These are phyloP conservation scores for Scomber japonicus DNA, from an alignment of 2,113 vertebrate species.

Conservation along the genomic window DNA sequence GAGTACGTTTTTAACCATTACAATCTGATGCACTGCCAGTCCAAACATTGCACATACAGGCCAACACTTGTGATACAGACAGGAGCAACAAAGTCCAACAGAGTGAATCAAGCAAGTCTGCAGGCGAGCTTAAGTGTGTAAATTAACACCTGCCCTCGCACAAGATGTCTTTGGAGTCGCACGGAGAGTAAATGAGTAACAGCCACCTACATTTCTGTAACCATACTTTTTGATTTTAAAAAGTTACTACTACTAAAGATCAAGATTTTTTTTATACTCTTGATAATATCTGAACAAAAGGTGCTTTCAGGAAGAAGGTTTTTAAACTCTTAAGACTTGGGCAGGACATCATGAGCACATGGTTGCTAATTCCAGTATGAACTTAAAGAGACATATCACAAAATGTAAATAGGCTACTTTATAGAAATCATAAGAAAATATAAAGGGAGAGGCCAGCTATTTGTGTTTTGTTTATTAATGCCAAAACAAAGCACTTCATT, in stretches of 20 bases:
- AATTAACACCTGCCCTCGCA: slow-evolving; percentile 63
- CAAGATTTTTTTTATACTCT: slow-evolving; percentile 44
- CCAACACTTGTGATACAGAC: slow-evolving; percentile 70
- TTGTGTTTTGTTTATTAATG: slow-evolving; percentile 62
- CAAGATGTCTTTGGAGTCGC: slow-evolving; percentile 62
- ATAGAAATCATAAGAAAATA: slow-evolving; percentile 53
- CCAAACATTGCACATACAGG: slow-evolving; percentile 74
- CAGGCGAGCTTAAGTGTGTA: slow-evolving; percentile 57
- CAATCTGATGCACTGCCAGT: slow-evolving; percentile 77
- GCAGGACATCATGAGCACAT: slow-evolving; percentile 61
- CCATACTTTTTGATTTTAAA: slow-evolving; percentile 45
- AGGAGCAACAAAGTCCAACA: slow-evolving; percentile 37
- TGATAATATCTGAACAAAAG: slow-evolving; percentile 46
- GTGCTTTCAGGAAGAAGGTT: slow-evolving; percentile 58
- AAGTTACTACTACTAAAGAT: slow-evolving; percentile 35
- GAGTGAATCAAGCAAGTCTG: slow-evolving; percentile 60
- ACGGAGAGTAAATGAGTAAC: slow-evolving; percentile 49
- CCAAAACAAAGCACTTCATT: slow-evolving; percentile 75
- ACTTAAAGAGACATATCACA: slow-evolving; percentile 72
- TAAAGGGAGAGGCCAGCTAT: slow-evolving; percentile 45
- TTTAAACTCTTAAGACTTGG: slow-evolving; percentile 16
- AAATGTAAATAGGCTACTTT: slow-evolving; percentile 76
- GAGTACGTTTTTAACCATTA: slow-evolving; percentile 43
- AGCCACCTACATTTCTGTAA: slow-evolving; percentile 51
- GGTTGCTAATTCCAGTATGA: slow-evolving; percentile 51